Base-by-base conservation (phyloP, 1,140 invertebrate genomes). In the Mizuhopecten yessoensis region DNA sequence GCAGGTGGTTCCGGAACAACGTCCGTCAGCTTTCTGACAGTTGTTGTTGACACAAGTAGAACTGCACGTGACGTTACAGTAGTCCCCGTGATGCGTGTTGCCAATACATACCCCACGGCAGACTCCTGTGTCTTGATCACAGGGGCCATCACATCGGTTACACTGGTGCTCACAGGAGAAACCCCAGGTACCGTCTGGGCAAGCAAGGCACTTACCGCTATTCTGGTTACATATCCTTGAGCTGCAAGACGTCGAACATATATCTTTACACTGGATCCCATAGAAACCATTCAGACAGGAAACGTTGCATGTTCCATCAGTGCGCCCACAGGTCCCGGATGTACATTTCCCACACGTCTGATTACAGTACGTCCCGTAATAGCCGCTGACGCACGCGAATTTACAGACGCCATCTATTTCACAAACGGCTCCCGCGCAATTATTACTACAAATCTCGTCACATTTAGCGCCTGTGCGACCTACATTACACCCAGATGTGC, bases 261-360 rank as follows among this genome's bases (percentile, higher is more conserved):
- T 36, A 33, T 42, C 86, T 10, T 86, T 57, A 34, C 92, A 92
- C 20, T n/a, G 88, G 7, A n/a, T 33, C 0, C 90, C 90, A 86
- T 92, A 92, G 49, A 75, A 90, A 3, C 92, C 92, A 29, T 86
- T 34, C n/a, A 34, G 87, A 23, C 91, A 91, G 15, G 92, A 90
- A n/a, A 87, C 86, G 36, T 89, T 39, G 86, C 93, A 94, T 0
- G 88, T 88, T 13, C 92, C 93, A n/a, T 42, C 86, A 0, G 39
- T 42, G 86, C 93, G 90, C 9, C 91, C 86, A 34, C 93, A 93
- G 7, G 89, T 36, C 29, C 90, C 87, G 9, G 89, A 86, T 1
- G 90, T 88, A 75, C 88, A 49, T 23, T 87, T 86, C 2, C 34
- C 88, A 45, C 90, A 91, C 23, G 29, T 34, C 20, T 86, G 17